A percentile compares a stretch with the other conserved stretches of the same genome.
Conservation (phyloP, 1,140 invertebrate genomes). For the Linepithema humile region DNA sequence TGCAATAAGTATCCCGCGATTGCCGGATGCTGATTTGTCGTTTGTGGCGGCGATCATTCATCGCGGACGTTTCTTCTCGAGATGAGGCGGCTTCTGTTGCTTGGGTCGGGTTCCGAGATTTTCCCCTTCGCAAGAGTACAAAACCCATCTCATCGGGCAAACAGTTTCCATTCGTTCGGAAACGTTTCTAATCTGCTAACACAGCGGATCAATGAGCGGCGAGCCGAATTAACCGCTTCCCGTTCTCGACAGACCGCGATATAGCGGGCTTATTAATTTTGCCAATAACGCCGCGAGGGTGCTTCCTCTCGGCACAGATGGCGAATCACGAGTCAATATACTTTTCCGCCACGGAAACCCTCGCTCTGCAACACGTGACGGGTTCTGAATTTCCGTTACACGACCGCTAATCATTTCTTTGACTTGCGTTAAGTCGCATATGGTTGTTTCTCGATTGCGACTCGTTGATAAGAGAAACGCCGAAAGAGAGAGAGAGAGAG, state of each 20-base stretch:
- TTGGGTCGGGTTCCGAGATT: not conserved
- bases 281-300: conserved; percentile 75
- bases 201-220: conserved; percentile 45
- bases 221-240: conserved; percentile 78
- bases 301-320: conserved; percentile 77
- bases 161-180: conserved; percentile 73
- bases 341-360: conserved; percentile 72
- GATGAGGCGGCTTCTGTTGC: not conserved
- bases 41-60: conserved; percentile 48
- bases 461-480: not conserved
- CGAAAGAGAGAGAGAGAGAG: not conserved
- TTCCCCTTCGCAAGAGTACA: conserved; percentile 11
- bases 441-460: conserved; percentile 31
- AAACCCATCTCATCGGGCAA: conserved; percentile 56
- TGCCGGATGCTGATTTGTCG: conserved; percentile 60
- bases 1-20: conserved; percentile 61
- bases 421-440: conserved; percentile 54
- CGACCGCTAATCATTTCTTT: conserved; percentile 68
- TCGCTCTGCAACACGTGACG: conserved; percentile 65
- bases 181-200: conserved; percentile 71
- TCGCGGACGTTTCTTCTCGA: conserved; percentile 58
- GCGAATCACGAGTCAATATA: conserved; percentile 81
- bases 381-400: conserved; percentile 61
- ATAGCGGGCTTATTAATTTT: conserved; percentile 81
- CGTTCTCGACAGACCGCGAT: conserved; percentile 66